Evolutionary conservation across 1,140 invertebrate genomes (phyloP).

Genomic region (Protaetia brevitarsis): DNA sequence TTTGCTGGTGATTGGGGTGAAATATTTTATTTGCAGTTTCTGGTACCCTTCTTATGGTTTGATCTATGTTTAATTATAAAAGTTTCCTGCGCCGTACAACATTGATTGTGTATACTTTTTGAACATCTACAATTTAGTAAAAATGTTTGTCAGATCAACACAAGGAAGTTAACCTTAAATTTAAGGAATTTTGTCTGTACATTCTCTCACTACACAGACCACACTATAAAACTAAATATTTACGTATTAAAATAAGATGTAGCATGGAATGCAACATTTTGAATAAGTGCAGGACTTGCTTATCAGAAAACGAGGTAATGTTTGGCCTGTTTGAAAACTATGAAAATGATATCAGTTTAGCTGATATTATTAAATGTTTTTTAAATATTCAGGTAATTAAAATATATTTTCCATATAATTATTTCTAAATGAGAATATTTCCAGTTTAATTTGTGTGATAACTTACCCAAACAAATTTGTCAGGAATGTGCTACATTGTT

Average conservation of each 20-base stretch:
- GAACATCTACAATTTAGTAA: too few relatives aligned
- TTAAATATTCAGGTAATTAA: slow-evolving; percentile 23
- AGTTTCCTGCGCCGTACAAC: too few relatives aligned
- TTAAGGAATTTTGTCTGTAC: too few relatives aligned
- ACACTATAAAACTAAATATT: background rate
- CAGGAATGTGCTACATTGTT: slow-evolving; percentile 13
- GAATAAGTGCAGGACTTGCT: slow-evolving; percentile 25
- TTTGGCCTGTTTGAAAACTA: slow-evolving; percentile 19
- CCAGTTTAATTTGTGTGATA: slow-evolving; percentile 17
- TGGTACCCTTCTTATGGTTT: too few relatives aligned
- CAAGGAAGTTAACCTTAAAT: too few relatives aligned
- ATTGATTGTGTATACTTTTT: too few relatives aligned
- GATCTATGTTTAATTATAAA: too few relatives aligned
- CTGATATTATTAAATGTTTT: slow-evolving; percentile 11
- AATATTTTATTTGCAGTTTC: too few relatives aligned
- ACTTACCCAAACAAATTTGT: slow-evolving; percentile 19
- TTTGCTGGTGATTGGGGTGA: too few relatives aligned
- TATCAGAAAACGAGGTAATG: slow-evolving; percentile 4
- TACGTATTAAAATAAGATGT: background rate
- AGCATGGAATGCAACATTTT: slow-evolving; percentile 15
- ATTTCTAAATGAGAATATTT: background rate
- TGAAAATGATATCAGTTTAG: slow-evolving; percentile 25
- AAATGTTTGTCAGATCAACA: too few relatives aligned
- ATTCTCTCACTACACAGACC: too few relatives aligned
- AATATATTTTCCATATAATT: background rate